phyloP scores from a whole-genome alignment of 2,888 invertebrate species.

The Sussaba pulchella region DNA sequence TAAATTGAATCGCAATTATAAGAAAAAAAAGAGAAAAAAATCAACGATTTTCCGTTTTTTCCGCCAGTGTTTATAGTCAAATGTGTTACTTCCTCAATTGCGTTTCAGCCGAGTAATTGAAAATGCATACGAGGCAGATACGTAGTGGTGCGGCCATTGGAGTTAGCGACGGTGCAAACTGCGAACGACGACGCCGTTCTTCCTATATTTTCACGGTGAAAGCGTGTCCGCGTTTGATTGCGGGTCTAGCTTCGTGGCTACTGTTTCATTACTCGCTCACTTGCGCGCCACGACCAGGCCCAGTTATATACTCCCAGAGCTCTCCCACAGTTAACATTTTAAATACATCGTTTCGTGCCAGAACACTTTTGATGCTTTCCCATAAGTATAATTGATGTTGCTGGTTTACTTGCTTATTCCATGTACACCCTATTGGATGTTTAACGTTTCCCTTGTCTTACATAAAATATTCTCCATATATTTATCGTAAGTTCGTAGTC shows the following conservation, averaged over 20 bases:
- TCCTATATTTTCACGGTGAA: slow-evolving; percentile 66
- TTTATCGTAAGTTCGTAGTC: too few relatives aligned
- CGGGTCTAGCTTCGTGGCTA: slow-evolving; percentile 18
- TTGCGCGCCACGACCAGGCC: not conserved
- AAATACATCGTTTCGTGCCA: slow-evolving; percentile 16
- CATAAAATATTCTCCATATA: too few relatives aligned
- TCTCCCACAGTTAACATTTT: not conserved
- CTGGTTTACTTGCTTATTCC: too few relatives aligned
- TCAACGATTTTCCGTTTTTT: slow-evolving; percentile 14
- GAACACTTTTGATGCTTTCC: slow-evolving; percentile 38
- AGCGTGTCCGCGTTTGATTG: slow-evolving; percentile 64
- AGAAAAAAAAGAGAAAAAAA: too few relatives aligned
- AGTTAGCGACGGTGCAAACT: slow-evolving; percentile 24
- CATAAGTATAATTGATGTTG: too few relatives aligned
- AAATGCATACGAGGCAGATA: slow-evolving; percentile 32
- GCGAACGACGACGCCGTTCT: slow-evolving; percentile 47
- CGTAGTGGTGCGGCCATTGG: not conserved
- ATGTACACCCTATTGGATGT: too few relatives aligned
- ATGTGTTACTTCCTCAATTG: slow-evolving; percentile 60
- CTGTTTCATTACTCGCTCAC: slow-evolving; percentile 41
- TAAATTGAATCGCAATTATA: too few relatives aligned
- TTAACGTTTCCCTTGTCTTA: too few relatives aligned
- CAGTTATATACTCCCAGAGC: not conserved
- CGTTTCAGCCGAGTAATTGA: slow-evolving; percentile 58
- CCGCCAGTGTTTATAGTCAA: slow-evolving; percentile 1